Conservation (phyloP, 30 jellyfish, hydroid and myxozoan species). For the Aurelia coerulea region DNA sequence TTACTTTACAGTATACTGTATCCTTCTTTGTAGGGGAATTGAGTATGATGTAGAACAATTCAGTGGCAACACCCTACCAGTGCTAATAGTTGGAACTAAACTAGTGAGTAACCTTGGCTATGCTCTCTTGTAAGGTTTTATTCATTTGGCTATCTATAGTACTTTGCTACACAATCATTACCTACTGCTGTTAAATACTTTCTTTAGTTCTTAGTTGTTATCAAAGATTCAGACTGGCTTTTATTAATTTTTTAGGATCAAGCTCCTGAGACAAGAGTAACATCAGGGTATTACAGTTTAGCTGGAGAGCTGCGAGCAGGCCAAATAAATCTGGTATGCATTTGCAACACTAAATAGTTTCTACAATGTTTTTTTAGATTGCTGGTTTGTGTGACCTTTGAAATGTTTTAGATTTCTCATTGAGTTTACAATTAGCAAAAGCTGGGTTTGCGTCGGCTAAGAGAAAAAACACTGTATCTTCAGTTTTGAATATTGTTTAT, state of each 20-base stretch:
- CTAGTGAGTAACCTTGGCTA: slow-evolving; percentile 25
- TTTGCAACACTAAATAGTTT: too few species aligned
- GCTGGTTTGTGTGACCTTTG: too few species aligned
- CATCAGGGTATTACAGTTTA: slow-evolving; percentile 33
- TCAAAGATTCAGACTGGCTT: too few species aligned
- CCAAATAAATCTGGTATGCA: slow-evolving; percentile 27
- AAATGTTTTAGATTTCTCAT: too few species aligned
- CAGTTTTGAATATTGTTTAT: too few species aligned
- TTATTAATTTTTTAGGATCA: slow-evolving; percentile 26
- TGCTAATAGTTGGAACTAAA: slow-evolving; percentile 67
- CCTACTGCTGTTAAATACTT: too few species aligned
- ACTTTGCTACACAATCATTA: too few species aligned
- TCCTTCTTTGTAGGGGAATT: slow-evolving; percentile 14
- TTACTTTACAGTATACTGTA: neutral
- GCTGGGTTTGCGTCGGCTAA: too few species aligned
- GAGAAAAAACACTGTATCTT: too few species aligned
- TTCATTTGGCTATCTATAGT: neutral
- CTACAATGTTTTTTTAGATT: too few species aligned
- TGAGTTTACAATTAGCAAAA: too few species aligned
- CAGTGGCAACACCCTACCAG: slow-evolving; percentile 66
- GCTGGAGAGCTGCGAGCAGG: slow-evolving; percentile 76
- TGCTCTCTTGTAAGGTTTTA: neutral
- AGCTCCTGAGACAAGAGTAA: slow-evolving; percentile 52
- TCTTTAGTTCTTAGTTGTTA: too few species aligned
- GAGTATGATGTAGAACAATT: slow-evolving; percentile 51